Conservation (phyloP, 1,140 invertebrate genomes). For the Meloidogyne floridensis region DNA sequence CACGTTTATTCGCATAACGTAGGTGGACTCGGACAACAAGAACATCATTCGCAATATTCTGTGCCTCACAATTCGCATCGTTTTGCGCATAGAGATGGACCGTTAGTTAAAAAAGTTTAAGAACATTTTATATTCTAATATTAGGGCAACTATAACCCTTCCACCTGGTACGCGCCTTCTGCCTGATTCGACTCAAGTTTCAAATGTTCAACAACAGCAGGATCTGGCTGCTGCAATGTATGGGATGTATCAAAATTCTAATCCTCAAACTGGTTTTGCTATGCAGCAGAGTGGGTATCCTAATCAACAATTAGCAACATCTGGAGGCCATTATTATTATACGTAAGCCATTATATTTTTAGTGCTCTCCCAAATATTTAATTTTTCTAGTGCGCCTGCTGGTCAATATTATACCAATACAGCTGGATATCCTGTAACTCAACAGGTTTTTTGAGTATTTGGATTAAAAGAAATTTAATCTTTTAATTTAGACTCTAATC, state of each 20-base stretch:
- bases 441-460: neutral
- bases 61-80: neutral
- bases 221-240: neutral
- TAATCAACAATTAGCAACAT: neutral
- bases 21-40: neutral
- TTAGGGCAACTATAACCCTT: neutral
- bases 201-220: neutral
- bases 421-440: neutral
- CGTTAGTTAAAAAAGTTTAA: neutral
- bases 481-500: neutral
- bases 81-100: neutral
- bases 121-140: neutral
- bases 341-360: no score
- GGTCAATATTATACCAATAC: neutral
- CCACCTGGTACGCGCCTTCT: neutral
- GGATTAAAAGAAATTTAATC: no score
- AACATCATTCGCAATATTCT: neutral
- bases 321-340: constrained; percentile 5
- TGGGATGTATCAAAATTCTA: neutral
- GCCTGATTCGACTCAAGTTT: neutral
- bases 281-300: neutral
- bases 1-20: neutral
- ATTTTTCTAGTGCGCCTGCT: neutral
- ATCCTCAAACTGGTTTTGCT: neutral
- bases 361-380: no score